Base-by-base conservation (phyloP, 2,888 invertebrate genomes). In the Gisinianus flammeolus region DNA sequence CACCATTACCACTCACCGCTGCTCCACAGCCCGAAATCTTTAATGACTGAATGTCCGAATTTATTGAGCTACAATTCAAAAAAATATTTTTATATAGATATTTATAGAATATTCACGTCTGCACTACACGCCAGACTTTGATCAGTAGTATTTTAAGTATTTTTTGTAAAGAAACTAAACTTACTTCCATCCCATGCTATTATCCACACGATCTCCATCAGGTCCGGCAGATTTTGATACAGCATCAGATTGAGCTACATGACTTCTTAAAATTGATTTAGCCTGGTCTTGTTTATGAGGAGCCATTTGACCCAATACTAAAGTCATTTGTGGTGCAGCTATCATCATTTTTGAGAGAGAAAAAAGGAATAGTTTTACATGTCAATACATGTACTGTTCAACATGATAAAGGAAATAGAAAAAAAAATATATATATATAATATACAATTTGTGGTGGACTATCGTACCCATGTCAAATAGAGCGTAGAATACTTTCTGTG, bases 301-400 rank as follows among this genome's bases (percentile, higher is more conserved):
- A 26, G 82, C 64, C 79, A 84, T 78, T 44, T 83, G 82, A 52
- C 83, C 79, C 62, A 84, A 78, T 26, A 84, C 83, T 3, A 82
- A 33, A 2, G 84, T 83, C 83, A 84, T 83, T 80, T 84, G 84
- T n/a, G 84, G 84, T 2, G 84, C 84, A 52, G 83, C 83, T n/a
- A n/a, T n/a, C n/a, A n/a, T n/a, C n/a, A n/a, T n/a, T n/a, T n/a
- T n/a, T n/a, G n/a, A n/a, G n/a, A n/a, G n/a, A n/a, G n/a, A n/a
- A n/a, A n/a, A n/a, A n/a, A n/a, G n/a, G n/a, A n/a, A n/a, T n/a
- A n/a, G n/a, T n/a, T n/a, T n/a, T n/a, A n/a, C n/a, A n/a, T n/a
- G n/a, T n/a, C n/a, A n/a, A n/a, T n/a, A n/a, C n/a, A n/a, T n/a
- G n/a, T n/a, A n/a, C n/a, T n/a, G n/a, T n/a, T n/a, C n/a, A n/a